Evolutionary conservation across 2,888 invertebrate species (phyloP), one percentile per base, ranked within the genome.

Genomic region (Cataglyphis albicans): DNA sequence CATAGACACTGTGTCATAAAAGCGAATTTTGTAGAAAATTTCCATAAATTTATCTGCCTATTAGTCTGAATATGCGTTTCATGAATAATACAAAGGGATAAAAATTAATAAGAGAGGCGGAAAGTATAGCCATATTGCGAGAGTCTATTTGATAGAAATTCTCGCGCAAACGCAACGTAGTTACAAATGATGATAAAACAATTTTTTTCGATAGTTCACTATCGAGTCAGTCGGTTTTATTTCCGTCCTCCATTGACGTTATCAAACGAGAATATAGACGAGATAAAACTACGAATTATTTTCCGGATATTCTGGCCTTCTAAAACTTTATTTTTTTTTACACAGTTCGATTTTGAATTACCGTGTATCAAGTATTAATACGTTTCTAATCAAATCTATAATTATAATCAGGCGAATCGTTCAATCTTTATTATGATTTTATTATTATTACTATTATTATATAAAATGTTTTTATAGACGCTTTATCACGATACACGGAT

Each of bases 131-230:
- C 2, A 18, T 59, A 72, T 55, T 55, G 29, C 1, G 52, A 65
- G 25, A 75, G 65, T 75, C 52, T 65, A 52, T 52, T 75, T 21
- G 29, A 5, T 29, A 29, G n/a, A 76, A 67, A 76, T 25, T 44
- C 29, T 74, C 32, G 44, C 44, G 65, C 63, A 35, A 48, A 65
- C 44, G n/a, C 29, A 38, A 25, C 35, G 29, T 29, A 25, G 67
- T 75, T 48, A 48, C 55, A 38, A 68, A 68, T 76, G 68, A 76
- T 68, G n/a, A n/a, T 52, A 29, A 68, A 76, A 76, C 44, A 57
- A 55, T 21, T 41, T 55, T 67, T 65, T 67, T 76, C 68, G 29
- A 76, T 68, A 52, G 38, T 52, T 6, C 21, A 38, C 55, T 67
- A 55, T 35, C 21, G 29, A 29, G 35, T 41, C 55, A 68, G 55